Evolutionary conservation across 2,888 invertebrate species (phyloP), one percentile per base, ranked within the genome.

Genomic region (Hyposoter didymator): DNA sequence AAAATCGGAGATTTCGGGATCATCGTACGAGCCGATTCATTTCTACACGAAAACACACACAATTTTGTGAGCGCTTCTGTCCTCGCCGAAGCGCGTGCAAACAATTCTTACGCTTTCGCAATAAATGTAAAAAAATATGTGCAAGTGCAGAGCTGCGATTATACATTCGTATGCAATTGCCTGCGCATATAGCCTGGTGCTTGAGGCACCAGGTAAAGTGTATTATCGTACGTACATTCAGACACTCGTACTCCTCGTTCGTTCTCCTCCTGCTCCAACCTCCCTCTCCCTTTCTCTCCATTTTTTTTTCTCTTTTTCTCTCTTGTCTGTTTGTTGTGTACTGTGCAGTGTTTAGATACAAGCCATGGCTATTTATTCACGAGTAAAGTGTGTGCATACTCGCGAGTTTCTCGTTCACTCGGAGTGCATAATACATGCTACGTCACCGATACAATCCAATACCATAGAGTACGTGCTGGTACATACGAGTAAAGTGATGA

Each of bases 321-420:
- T 72, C 52, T 62, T 14, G 45, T 32, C 19, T 78, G 55, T 78
- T 55, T 55, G 22, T 52, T 66, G 62, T 79, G 66, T 82, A 72
- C 80, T 14, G 22, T 55, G 70, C 72, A 72, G 72, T 72, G 74
- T 67, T 78, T 74, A 47, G 59, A 66, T 73, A 79, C 82, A 85
- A 76, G 75, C 78, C 85, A 80, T 74, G 52, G 82, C 78, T 85
- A 85, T 83, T 80, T 85, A 83, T 80, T 76, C 73, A 55, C 49
- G 74, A 67, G 45, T 35, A 67, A 75, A 83, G 67, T 79, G 75
- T 79, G 82, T 62, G 76, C 72, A 67, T 73, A 73, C 66, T 62
- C 73, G 79, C 19, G 76, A 5, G 22, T 55, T 66, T 79, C 62
- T 73, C 66, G 73, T 81, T 81, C 66, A 81, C 14, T 55, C 19